phyloP scores from a whole-genome alignment of 2,888 invertebrate genomes.

The Endotricha flammealis region DNA sequence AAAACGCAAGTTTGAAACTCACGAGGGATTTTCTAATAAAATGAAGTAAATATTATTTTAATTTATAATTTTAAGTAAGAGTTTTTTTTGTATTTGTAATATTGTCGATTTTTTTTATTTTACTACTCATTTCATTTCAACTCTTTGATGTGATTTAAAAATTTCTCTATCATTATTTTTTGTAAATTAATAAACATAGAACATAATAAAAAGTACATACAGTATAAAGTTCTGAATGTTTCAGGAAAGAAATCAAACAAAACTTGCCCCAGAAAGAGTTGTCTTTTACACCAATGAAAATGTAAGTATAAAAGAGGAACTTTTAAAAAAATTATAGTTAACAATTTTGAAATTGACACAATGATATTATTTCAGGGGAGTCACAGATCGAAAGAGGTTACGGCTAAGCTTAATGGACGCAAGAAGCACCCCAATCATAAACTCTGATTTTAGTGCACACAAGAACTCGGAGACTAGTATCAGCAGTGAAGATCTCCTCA shows the following conservation, averaged over 20 bases:
- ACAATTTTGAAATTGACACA: background rate
- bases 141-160: too few relatives aligned
- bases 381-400: conserved; percentile 65
- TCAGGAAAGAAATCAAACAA: conserved; percentile 81
- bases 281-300: conserved; percentile 78
- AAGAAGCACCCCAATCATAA: conserved; percentile 59
- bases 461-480: conserved; percentile 64
- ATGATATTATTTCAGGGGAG: conserved; percentile 44
- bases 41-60: conserved; percentile 75
- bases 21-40: conserved; percentile 80
- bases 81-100: too few relatives aligned
- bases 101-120: too few relatives aligned
- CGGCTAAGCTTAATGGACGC: conserved; percentile 65
- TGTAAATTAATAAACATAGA: background rate
- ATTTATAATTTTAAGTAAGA: background rate
- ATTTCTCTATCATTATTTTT: too few relatives aligned
- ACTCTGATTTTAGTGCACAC: conserved; percentile 50
- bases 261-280: conserved; percentile 79
- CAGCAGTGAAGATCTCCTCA: conserved; percentile 64
- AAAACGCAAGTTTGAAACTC: conserved; percentile 81
- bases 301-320: conserved; percentile 72
- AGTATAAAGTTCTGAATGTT: too few relatives aligned
- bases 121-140: too few relatives aligned
- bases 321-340: background rate
- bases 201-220: background rate